Base-by-base conservation (phyloP, 2,888 invertebrate species). In the Eremobia ochroleuca region DNA sequence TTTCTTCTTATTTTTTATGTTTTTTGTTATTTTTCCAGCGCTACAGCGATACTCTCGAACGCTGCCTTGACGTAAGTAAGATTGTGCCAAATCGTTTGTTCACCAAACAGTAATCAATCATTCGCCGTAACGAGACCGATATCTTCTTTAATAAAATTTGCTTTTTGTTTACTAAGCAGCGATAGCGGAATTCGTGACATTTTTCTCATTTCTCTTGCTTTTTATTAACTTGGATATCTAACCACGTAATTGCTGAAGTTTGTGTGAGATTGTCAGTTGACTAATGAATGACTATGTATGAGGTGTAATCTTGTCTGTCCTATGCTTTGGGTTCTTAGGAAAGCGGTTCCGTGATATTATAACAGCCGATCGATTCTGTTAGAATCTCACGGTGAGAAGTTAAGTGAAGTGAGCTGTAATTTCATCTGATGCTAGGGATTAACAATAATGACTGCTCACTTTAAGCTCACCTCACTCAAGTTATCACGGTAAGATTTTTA, bases 51-150 rank as follows among this genome's bases (percentile, higher is more conserved):
- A 86, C 94, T 81, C 88, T 93, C 77, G 93, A 94, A 87, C 93
- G 93, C 83, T 90, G 89, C 82, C 90, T 92, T 76, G 91, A 96
- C 91, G 96, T 97, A 93, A 97, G 96, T 96, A 94, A 93, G 90
- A 92, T 92, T 92, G 91, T 92, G 90, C 89, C 88, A 89, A 90
- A 92, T 90, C 91, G 94, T 94, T 94, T 94, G 91, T 92, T 93
- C 90, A 90, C 87, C 91, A 92, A 94, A 94, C 93, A 94, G 91
- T 92, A 93, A 95, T 95, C 94, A 94, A 95, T 95, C 93, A 94
- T 89, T 87, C 83, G 75, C 82, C 79, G 84, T 89, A 89, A 90
- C 89, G 79, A 81, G 69, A 86, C 83, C 76, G 76, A 85, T 89
- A 89, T 77, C 76, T 90, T 78, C 77, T 62, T 79, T 89, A 90